A percentile compares a stretch with the other conserved stretches of the same genome.
These are phyloP conservation scores for Euglossa dilemma DNA, from an alignment of 1,140 invertebrate species.

Conservation along the genomic window DNA sequence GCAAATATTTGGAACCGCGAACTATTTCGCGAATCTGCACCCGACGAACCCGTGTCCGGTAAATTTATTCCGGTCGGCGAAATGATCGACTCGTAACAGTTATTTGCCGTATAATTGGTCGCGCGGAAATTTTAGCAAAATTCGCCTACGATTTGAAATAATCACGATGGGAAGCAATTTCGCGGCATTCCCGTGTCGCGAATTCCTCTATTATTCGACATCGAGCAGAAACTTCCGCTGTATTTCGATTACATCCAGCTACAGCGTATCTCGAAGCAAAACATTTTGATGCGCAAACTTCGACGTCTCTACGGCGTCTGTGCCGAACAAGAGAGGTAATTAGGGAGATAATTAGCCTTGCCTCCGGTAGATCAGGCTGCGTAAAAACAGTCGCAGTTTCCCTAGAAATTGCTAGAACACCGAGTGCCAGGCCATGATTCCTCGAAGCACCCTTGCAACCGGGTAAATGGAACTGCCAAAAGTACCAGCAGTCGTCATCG, in stretches of 20 bases:
- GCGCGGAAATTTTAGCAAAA: no score
- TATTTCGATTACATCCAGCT: background rate
- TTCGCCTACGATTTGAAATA: no score
- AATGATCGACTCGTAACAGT: no score
- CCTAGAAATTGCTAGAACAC: background rate
- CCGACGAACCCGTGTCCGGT: no score
- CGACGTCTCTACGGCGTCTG: background rate
- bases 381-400: background rate
- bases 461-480: no score
- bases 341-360: slow-evolving; percentile 10
- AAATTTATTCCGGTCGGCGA: no score
- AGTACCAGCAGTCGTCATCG: no score
- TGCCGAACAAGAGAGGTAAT: background rate
- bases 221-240: background rate
- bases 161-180: no score
- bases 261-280: background rate
- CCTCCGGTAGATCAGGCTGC: background rate
- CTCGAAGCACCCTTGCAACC: background rate
- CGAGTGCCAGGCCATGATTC: background rate
- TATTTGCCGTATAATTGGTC: no score
- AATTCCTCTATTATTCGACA: background rate
- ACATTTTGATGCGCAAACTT: background rate
- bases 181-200: background rate
- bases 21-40: no score
- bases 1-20: no score